Evolutionary conservation across 2,888 invertebrate species (phyloP).

Genomic region (Drosophila acutilabella): DNA sequence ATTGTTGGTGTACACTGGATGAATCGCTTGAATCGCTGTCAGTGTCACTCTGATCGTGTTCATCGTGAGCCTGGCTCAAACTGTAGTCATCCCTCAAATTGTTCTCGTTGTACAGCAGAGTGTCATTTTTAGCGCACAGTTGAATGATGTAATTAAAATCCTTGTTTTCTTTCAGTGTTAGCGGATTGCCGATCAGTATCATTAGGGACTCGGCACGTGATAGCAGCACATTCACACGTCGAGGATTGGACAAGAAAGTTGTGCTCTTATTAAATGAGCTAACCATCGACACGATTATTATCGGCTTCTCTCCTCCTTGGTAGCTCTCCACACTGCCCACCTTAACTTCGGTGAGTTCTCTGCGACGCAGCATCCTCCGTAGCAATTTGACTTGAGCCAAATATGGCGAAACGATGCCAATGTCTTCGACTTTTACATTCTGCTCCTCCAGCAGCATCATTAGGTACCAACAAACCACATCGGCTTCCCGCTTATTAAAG

Average conservation of each 20-base stretch:
- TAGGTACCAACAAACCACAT: slow-evolving; percentile 87
- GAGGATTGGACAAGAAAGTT: slow-evolving; percentile 76
- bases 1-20: background rate
- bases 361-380: slow-evolving; percentile 44
- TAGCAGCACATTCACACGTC: slow-evolving; percentile 88
- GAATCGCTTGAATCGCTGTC: slow-evolving; percentile 2
- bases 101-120: slow-evolving; percentile 25
- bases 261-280: slow-evolving; percentile 83
- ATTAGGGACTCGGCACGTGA: slow-evolving; percentile 88
- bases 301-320: slow-evolving; percentile 93
- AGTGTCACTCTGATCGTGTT: background rate
- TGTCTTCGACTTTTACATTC: slow-evolving; percentile 84
- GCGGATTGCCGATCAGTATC: slow-evolving; percentile 86
- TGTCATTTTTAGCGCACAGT: slow-evolving; percentile 62
- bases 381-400: slow-evolving; percentile 82
- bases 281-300: slow-evolving; percentile 93
- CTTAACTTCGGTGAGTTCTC: slow-evolving; percentile 85
- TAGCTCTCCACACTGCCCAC: slow-evolving; percentile 94
- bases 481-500: slow-evolving; percentile 87
- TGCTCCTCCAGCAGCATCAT: slow-evolving; percentile 84
- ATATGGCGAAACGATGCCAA: slow-evolving; percentile 88
- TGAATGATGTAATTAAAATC: slow-evolving; percentile 75
- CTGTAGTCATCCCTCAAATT: background rate
- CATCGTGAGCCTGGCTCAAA: background rate
- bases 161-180: slow-evolving; percentile 77